Base-by-base conservation (phyloP, 2,113 vertebrate genomes). In the Podiceps cristatus region DNA sequence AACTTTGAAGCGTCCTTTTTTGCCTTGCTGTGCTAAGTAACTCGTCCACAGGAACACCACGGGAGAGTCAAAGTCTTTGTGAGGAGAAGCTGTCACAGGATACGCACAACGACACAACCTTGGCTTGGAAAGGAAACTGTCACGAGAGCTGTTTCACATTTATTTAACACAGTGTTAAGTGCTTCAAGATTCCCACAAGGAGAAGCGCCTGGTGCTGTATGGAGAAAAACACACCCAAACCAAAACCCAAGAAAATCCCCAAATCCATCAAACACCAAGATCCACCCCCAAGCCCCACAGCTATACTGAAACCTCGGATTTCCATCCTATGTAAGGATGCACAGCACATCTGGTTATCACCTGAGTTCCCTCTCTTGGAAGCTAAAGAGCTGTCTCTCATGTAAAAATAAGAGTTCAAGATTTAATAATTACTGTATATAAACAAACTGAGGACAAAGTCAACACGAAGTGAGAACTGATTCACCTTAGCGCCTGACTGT, bases 1-100 rank as follows among this genome's bases (percentile, higher is more conserved):
- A 96, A 45, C 62, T 94, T 85, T 1, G 0, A 89, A 75, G 58
- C 50, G 53, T 62, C 58, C 67, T 59, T 92, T 79, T 95, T 86
- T 92, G 86, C 86, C 60, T 90, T 74, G 35, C 62, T 93, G 80
- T 96, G 72, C 79, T 71, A 83, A 88, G 18, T 47, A 74, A 79
- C 44, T 89, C 73, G 56, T 91, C 91, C 92, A 90, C 77, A 75
- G 84, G 80, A 84, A 94, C 77, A 20, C 62, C 64, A 44, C 0
- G 47, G 73, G 74, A 90, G 25, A 91, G 37, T 77, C 68, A 35
- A 76, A 86, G 87, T 94, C 90, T 79, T 72, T 64, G 50, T 68
- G 85, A 91, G 0, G 2, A 85, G 81, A 64, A 87, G 49, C 49
- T 53, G 71, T 56, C 69, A 79, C 66, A 83, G 45, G 53, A 83